Evolutionary conservation across 2,797 vertebrate species (phyloP).

Genomic region (Antrozous pallidus): DNA sequence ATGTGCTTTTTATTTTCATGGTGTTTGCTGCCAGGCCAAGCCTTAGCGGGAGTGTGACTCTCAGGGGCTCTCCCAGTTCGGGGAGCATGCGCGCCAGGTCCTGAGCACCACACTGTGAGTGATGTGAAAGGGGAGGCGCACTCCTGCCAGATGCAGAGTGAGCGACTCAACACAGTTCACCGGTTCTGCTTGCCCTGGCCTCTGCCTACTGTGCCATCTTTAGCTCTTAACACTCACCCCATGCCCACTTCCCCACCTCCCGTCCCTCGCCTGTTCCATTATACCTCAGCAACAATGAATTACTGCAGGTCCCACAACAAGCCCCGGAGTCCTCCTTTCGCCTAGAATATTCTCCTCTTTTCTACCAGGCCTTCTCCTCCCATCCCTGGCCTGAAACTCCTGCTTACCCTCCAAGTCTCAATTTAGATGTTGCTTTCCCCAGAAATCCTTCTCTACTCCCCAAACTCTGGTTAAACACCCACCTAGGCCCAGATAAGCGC

Average conservation of each 20-base stretch:
- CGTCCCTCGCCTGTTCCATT: no score
- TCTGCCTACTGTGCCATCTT: background rate
- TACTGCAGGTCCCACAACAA: background rate
- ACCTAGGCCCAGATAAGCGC: no score
- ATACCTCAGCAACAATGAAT: background rate
- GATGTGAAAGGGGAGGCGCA: background rate
- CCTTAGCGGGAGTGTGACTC: background rate
- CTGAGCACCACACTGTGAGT: background rate
- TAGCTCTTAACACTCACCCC: background rate
- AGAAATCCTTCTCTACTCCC: background rate
- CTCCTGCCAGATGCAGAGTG: no score
- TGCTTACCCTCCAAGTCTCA: background rate
- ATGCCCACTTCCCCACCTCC: fast-evolving
- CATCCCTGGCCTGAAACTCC: background rate
- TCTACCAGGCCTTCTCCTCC: background rate
- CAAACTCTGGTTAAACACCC: background rate
- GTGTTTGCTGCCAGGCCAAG: background rate
- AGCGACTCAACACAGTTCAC: fast-evolving
- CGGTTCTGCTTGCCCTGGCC: no score
- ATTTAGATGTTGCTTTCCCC: background rate
- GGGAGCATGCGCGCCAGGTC: background rate
- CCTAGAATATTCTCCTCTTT: background rate
- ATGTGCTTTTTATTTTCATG: background rate
- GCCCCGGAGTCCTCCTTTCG: background rate
- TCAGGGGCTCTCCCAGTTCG: background rate